phyloP scores from a whole-genome alignment of 2,797 vertebrate genomes.

The Hypotaenidia okinawae region DNA sequence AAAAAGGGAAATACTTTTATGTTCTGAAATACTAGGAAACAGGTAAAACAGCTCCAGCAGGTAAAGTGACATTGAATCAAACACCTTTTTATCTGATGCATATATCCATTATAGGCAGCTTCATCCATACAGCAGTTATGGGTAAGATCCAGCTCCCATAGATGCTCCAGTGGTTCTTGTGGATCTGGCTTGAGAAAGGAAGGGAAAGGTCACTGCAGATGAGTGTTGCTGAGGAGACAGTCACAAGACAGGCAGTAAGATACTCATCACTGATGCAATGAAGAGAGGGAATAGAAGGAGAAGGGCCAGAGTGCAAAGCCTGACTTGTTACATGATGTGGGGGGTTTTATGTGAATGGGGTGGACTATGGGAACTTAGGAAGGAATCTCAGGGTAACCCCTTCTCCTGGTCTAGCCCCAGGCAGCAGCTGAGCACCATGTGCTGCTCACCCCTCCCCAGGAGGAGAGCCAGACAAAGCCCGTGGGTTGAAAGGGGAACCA shows the following conservation, averaged over 20 bases:
- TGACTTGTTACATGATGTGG: neutral
- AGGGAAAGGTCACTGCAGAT: neutral
- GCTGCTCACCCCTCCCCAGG: too few species aligned
- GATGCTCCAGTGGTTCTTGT: accelerated
- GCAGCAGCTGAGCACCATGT: too few species aligned
- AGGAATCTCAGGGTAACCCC: neutral
- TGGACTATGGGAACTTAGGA: neutral
- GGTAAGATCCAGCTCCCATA: neutral
- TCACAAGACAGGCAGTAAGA: neutral
- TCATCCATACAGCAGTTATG: neutral
- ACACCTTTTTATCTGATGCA: neutral
- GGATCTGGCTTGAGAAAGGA: neutral
- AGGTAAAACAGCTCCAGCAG: neutral
- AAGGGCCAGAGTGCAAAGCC: neutral
- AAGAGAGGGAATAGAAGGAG: neutral
- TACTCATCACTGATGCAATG: neutral
- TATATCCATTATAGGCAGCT: neutral
- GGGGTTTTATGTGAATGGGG: neutral
- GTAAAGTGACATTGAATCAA: neutral
- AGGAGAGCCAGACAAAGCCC: too few species aligned
- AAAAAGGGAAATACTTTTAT: neutral
- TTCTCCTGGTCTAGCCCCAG: too few species aligned
- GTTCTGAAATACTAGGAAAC: neutral
- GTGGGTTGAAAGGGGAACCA: too few species aligned
- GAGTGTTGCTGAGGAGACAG: neutral